Evolutionary conservation across 2,797 vertebrate species (phyloP).

Genomic region (Peromyscus nudipes): DNA sequence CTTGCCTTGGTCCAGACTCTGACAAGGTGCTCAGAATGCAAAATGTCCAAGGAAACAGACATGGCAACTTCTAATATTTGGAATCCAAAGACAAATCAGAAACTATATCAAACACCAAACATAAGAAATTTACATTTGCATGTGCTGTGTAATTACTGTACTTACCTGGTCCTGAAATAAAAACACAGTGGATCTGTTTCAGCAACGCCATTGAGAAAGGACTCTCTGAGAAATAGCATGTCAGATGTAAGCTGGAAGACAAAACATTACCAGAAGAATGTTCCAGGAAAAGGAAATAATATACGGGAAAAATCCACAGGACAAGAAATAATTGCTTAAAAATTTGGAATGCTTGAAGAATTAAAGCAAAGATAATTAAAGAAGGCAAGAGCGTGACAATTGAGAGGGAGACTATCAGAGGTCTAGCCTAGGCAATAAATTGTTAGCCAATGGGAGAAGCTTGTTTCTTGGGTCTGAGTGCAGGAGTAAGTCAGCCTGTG

Average conservation of each 20-base stretch:
- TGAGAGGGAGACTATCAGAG: background rate
- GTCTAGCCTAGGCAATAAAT: background rate
- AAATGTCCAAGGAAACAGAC: constrained; percentile 18
- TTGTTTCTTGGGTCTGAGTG: background rate
- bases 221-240: background rate
- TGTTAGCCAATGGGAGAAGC: background rate
- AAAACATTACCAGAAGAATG: background rate
- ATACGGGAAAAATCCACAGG: background rate
- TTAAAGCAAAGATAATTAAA: background rate
- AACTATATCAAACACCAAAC: constrained; percentile 9
- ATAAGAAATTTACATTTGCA: background rate
- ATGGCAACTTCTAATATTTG: background rate
- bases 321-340: background rate
- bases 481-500: background rate
- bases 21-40: background rate
- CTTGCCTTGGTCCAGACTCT: background rate
- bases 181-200: background rate
- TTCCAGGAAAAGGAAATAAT: constrained; percentile 18
- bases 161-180: background rate
- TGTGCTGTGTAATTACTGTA: background rate
- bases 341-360: background rate
- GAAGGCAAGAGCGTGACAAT: background rate
- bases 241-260: constrained; percentile 7
- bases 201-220: background rate
- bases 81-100: constrained; percentile 14